These are phyloP conservation scores for Ophthalmolycus amberensis DNA, from an alignment of 2,113 vertebrate species.

Conservation along the genomic window DNA sequence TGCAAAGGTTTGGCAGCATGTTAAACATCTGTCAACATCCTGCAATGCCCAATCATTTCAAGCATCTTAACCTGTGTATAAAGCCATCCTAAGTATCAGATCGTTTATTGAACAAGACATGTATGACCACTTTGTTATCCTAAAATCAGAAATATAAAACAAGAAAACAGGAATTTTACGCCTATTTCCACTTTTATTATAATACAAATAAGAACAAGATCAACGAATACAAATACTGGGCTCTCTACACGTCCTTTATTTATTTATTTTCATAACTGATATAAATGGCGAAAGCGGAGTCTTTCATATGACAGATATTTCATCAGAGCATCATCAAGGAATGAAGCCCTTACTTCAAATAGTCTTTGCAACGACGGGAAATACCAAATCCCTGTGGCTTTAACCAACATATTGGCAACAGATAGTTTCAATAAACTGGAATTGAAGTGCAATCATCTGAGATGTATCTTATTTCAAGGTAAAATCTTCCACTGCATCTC, in stretches of 20 bases:
- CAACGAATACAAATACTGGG: not conserved
- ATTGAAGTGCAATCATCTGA: not conserved
- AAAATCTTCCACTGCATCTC: not conserved
- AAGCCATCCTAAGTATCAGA: not conserved
- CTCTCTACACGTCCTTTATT: not conserved
- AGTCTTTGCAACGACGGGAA: not conserved
- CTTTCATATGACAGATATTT: slow-evolving; percentile 35
- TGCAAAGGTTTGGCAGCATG: too few species aligned
- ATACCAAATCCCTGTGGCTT: not conserved
- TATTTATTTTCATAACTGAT: not conserved
- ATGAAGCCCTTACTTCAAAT: not conserved
- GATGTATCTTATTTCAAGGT: not conserved
- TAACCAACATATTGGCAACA: not conserved
- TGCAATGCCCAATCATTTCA: not conserved
- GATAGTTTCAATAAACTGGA: not conserved
- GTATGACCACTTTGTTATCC: not conserved
- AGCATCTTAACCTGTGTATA: not conserved
- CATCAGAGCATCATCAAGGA: slow-evolving; percentile 17
- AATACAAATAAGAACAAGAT: not conserved
- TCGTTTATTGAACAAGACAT: not conserved
- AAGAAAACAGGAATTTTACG: not conserved
- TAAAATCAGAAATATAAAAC: not conserved
- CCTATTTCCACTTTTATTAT: not conserved
- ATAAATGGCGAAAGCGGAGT: not conserved
- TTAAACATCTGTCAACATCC: not conserved